Conservation (phyloP, 2,113 vertebrate species). For the Equus przewalskii region DNA sequence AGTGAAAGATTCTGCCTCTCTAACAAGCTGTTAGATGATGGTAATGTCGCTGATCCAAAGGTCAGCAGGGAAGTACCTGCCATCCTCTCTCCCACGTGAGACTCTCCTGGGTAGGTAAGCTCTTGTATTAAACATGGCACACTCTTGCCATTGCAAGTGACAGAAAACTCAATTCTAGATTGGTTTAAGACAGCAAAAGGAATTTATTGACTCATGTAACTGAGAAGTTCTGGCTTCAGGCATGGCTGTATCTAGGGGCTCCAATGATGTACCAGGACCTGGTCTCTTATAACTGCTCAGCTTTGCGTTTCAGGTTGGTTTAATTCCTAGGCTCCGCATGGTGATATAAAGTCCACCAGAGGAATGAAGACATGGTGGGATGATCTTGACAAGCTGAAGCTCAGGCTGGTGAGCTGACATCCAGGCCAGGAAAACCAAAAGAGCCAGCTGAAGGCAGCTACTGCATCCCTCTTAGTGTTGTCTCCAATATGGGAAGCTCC, state of each 20-base stretch:
- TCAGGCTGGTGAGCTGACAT: neutral
- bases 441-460: too few species aligned
- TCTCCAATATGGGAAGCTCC: neutral
- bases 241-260: neutral
- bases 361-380: neutral
- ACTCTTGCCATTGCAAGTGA: neutral
- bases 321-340: neutral
- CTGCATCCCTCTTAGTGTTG: neutral
- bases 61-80: neutral
- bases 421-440: neutral
- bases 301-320: neutral
- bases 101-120: neutral
- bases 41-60: neutral
- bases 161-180: neutral
- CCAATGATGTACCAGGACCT: neutral
- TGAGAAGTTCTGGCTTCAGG: neutral
- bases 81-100: neutral
- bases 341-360: neutral
- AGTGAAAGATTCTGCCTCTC: neutral
- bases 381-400: neutral
- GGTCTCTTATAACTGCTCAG: neutral
- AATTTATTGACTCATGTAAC: neutral
- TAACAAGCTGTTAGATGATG: neutral
- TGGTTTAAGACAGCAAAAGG: neutral
- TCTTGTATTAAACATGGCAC: neutral